Evolutionary conservation across 2,113 vertebrate genomes (phyloP).

Genomic region (Platysternon megacephalum): DNA sequence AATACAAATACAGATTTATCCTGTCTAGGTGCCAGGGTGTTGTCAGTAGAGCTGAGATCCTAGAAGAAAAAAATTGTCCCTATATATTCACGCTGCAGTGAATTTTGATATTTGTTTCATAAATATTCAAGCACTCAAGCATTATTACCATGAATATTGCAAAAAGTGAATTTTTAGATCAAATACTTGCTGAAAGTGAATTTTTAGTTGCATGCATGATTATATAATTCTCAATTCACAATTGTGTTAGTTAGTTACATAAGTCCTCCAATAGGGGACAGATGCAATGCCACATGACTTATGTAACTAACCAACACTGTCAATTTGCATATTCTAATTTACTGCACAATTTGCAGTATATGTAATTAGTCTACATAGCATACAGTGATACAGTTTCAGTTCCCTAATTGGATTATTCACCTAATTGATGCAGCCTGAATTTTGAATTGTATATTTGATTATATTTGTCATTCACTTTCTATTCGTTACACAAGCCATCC

Average conservation of each 20-base stretch:
- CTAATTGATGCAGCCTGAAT: background rate
- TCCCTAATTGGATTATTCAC: background rate
- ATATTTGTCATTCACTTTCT: background rate
- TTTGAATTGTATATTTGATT: background rate
- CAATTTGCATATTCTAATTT: background rate
- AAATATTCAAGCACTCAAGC: background rate
- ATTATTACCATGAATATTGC: background rate
- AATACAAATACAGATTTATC: background rate
- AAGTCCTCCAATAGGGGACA: background rate
- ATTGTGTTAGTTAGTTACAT: background rate
- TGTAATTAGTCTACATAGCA: background rate
- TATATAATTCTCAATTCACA: background rate
- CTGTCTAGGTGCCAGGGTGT: background rate
- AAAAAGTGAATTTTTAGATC: background rate
- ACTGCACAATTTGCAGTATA: background rate
- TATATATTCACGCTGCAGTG: background rate
- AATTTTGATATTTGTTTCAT: background rate
- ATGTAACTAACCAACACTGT: background rate
- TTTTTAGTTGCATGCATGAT: background rate
- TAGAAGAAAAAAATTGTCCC: background rate
- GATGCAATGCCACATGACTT: background rate
- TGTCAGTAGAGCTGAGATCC: background rate
- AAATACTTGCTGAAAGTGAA: background rate
- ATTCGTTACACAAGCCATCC: background rate
- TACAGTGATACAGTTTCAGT: background rate